Percentiles rank a stretch among this genome's conserved stretches.
These are phyloP conservation scores for Fratercula arctica DNA, from an alignment of 2,797 vertebrate species.

Conservation along the genomic window DNA sequence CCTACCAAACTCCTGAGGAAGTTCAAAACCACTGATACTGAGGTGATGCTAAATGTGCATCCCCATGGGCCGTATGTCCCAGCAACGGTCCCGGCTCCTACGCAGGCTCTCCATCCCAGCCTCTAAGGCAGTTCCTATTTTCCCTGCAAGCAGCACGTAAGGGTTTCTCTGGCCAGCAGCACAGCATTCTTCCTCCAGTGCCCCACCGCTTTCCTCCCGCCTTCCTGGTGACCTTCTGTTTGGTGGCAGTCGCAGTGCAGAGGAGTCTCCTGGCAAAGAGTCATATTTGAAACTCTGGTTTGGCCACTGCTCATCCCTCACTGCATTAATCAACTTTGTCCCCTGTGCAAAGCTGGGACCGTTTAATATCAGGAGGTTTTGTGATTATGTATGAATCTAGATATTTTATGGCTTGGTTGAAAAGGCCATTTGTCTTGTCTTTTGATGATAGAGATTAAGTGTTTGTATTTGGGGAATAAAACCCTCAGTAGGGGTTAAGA, in stretches of 20 bases:
- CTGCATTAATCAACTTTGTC: background rate
- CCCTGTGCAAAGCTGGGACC: background rate
- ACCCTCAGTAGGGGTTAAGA: background rate
- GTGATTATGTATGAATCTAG: background rate
- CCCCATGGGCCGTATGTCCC: rapidly evolving
- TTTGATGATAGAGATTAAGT: background rate
- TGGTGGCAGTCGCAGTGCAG: background rate
- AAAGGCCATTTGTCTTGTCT: background rate
- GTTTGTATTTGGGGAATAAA: background rate
- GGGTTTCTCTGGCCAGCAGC: background rate
- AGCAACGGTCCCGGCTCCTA: background rate
- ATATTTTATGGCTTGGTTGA: background rate
- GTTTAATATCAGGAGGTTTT: background rate
- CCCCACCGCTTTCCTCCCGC: background rate
- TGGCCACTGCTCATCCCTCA: background rate
- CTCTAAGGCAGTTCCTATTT: background rate
- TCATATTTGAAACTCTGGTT: background rate
- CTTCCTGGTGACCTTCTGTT: background rate
- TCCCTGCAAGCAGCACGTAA: background rate
- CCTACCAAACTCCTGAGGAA: background rate
- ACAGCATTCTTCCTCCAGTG: background rate
- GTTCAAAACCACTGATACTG: background rate
- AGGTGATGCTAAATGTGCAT: background rate
- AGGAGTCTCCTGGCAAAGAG: background rate
- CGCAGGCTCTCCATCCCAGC: background rate